Percentiles rank a stretch among this genome's conserved stretches.
phyloP scores from a whole-genome alignment of 2,888 invertebrate genomes.

The Euplagia quadripunctaria region DNA sequence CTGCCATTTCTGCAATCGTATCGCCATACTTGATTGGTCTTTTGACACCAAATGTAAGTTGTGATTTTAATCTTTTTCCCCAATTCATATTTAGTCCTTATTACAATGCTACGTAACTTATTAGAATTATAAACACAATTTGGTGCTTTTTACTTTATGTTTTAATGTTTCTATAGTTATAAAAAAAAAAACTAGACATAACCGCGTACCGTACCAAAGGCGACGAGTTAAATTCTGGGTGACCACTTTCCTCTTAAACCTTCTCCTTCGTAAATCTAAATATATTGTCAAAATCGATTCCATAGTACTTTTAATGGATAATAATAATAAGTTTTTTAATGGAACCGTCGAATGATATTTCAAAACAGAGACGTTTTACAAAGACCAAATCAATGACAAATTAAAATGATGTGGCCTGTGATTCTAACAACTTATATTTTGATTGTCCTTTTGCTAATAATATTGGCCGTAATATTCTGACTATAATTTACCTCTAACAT shows the following conservation, averaged over 20 bases:
- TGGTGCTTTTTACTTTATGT: no score
- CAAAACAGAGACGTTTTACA: not conserved
- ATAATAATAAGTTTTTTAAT: not conserved
- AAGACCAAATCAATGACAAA: no score
- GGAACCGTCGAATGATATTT: not conserved
- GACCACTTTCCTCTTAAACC: no score
- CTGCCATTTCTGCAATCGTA: constrained; percentile 88
- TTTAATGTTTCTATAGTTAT: no score
- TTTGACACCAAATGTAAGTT: constrained; percentile 88
- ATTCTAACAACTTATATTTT: not conserved
- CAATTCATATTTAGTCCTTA: not conserved
- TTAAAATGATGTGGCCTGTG: not conserved
- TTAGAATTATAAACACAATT: no score
- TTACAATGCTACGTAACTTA: no score
- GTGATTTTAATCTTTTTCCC: not conserved
- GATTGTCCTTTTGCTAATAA: not conserved
- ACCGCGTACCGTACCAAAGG: no score
- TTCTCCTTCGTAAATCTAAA: no score
- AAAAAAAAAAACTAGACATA: no score
- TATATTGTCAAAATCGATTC: no score
- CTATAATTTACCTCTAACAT: not conserved
- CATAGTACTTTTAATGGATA: no score
- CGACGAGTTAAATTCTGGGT: no score
- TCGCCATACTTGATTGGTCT: constrained; percentile 89
- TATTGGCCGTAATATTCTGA: not conserved